phyloP scores from a whole-genome alignment of 2,888 invertebrate species.

The Hedychridium roseum region DNA sequence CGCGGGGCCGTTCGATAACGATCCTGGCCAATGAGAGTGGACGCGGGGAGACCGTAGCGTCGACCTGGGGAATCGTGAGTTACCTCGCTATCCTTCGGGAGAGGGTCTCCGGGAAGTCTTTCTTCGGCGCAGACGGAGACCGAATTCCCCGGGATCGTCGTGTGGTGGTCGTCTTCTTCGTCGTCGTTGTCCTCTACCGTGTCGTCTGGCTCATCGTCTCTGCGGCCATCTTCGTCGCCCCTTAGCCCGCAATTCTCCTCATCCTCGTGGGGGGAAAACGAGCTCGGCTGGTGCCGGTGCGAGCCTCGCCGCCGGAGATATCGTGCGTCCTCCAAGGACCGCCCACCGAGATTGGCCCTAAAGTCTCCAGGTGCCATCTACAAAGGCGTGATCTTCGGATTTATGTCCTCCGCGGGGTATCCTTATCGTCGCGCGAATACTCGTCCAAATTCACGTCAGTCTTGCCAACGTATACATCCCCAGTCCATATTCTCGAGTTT shows the following conservation, averaged over 20 bases:
- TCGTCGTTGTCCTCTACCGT: too few species aligned
- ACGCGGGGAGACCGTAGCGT: slow-evolving; percentile 32
- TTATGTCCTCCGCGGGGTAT: slow-evolving; percentile 30
- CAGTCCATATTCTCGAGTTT: too few species aligned
- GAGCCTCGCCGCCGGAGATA: background rate
- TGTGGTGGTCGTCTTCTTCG: too few species aligned
- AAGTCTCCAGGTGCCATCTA: slow-evolving; percentile 28
- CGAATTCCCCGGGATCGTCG: slow-evolving; percentile 8
- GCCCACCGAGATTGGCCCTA: slow-evolving; percentile 35
- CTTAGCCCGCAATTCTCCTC: too few species aligned
- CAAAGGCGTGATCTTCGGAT: slow-evolving; percentile 34
- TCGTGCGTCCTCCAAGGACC: slow-evolving; percentile 14
- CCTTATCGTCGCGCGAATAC: slow-evolving; percentile 17
- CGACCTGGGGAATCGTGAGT: too few species aligned
- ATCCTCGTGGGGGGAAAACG: too few species aligned
- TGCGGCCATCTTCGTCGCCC: too few species aligned
- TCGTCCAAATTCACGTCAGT: background rate
- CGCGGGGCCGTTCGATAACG: background rate
- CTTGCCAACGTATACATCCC: too few species aligned
- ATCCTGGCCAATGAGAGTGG: slow-evolving; percentile 19
- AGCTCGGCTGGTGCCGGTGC: background rate
- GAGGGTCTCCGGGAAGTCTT: slow-evolving; percentile 33
- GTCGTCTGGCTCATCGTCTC: too few species aligned
- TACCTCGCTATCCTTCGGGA: too few species aligned
- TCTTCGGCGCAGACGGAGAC: slow-evolving; percentile 20